Base-by-base conservation (phyloP, 2,797 vertebrate species). In the Tympanoctomys barrerae region DNA sequence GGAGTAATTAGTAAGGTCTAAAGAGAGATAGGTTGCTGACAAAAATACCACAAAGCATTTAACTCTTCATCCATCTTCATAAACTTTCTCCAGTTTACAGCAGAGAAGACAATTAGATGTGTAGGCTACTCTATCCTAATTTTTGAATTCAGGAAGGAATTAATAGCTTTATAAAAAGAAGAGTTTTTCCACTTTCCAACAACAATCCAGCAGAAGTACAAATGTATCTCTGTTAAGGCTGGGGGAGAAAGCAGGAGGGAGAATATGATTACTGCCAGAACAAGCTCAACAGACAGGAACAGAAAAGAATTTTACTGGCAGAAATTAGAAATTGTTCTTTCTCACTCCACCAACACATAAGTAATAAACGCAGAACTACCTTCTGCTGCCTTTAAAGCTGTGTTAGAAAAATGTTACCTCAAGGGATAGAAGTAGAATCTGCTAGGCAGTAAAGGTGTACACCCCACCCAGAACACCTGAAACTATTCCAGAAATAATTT, bases 261-360 rank as follows among this genome's bases (percentile, higher is more conserved):
- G 70, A 87, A 64, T 87, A 89, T 61, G 91, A 95, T 83, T 91
- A 80, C 79, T 96, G 96, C 96, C 97, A 98, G 96, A 91, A 93
- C 94, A 75, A 96, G 93, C 95, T 97, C 96, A 95, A 94, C 91
- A 97, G 96, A 97, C 93, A 97, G 97, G 95, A 96, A 97, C 95
- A 93, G 93, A 96, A 97, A 97, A 97, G 97, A 96, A 97, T 97
- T 97, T 97, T 96, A 95, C 97, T 97, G 97, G 97, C 97, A 98
- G 97, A 98, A 97, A 98, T 97, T 97, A 98, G 97, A 98, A 97
- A 98, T 97, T 97, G 97, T 98, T 97, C 97, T 97, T 97, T 97
- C 97, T 98, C 97, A 97, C 97, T 96, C 97, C 97, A 98, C 97
- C 97, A 97, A 98, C 97, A 97, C 97, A 97, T 96, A 97, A 98